Evolutionary conservation across 1,140 invertebrate genomes (phyloP), one percentile per base, ranked within the genome.

Genomic region (Diorhabda sublineata): DNA sequence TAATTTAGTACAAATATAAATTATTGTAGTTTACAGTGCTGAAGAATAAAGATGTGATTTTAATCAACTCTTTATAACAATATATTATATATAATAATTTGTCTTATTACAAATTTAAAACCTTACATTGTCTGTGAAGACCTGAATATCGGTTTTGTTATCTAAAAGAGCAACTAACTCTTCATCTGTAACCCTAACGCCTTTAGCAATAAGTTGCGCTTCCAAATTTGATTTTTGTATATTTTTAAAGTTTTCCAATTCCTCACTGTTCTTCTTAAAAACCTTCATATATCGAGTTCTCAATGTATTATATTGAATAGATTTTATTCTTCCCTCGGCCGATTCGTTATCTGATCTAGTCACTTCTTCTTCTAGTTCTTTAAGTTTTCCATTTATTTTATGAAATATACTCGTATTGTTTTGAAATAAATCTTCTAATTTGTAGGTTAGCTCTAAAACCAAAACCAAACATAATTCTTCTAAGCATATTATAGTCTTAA

Each of bases 91-190:
- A 41, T 42, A 56, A 57, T 57, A 5, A 1, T 60, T 9, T 60
- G 61, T 45, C 26, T 26, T 1, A 26, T 26, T 26, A 26, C 0
- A 5, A 45, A n/a, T 6, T 65, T 3, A 8, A 43, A 61, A 1
- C 69, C 71, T 68, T 72, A 79, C 78, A 71, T 79, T 79, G 58
- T 78, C 78, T 26, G 74, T 79, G 70, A 79, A 79, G 65, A 77
- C 45, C 43, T 79, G 76, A 44, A 71, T 69, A 66, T 78, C 72
- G 4, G 67, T 65, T 11, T 72, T 66, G 43, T 76, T 72, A 56
- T 74, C 73, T 2, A 78, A 52, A 8, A 78, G 61, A 42, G 57
- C 26, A 52, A 61, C 66, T 2, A 77, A 58, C 60, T 77, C 73
- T 59, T 76, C 75, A 5, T 78, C 77, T 3, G 72, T 71, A 3